Evolutionary conservation across 2,888 invertebrate genomes (phyloP).

Genomic region (Acanthosepion esculentum): DNA sequence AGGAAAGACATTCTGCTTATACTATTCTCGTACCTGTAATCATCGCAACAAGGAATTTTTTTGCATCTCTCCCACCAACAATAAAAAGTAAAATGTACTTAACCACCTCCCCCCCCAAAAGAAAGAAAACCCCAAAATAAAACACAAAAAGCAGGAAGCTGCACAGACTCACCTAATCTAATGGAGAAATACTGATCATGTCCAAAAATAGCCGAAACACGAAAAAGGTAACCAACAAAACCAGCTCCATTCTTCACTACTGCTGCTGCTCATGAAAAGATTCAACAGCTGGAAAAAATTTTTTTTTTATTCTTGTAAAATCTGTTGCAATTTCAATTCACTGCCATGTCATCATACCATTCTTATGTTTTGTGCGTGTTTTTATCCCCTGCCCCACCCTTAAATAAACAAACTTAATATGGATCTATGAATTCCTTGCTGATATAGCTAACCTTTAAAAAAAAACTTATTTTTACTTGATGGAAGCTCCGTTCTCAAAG

Average conservation of each 20-base stretch:
- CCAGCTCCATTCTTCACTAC: neutral
- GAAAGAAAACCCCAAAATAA: neutral
- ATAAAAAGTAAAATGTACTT: neutral
- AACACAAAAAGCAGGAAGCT: neutral
- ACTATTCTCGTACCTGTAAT: neutral
- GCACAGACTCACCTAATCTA: neutral
- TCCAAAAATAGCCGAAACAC: neutral
- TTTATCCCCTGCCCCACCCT: too few species aligned
- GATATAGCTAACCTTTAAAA: neutral
- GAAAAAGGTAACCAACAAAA: neutral
- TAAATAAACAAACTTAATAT: neutral
- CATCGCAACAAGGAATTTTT: slow-evolving; percentile 23
- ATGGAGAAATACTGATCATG: neutral
- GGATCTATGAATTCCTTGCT: neutral
- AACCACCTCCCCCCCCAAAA: neutral
- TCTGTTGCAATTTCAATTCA: neutral
- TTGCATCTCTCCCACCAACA: neutral
- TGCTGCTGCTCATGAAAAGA: neutral
- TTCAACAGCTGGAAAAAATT: neutral
- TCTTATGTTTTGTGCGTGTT: neutral
- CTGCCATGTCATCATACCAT: neutral
- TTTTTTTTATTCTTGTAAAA: neutral
- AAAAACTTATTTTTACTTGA: neutral
- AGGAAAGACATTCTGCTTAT: neutral
- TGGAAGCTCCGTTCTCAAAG: neutral